Conservation (phyloP, 1,140 invertebrate genomes). For the Venturia canescens region DNA sequence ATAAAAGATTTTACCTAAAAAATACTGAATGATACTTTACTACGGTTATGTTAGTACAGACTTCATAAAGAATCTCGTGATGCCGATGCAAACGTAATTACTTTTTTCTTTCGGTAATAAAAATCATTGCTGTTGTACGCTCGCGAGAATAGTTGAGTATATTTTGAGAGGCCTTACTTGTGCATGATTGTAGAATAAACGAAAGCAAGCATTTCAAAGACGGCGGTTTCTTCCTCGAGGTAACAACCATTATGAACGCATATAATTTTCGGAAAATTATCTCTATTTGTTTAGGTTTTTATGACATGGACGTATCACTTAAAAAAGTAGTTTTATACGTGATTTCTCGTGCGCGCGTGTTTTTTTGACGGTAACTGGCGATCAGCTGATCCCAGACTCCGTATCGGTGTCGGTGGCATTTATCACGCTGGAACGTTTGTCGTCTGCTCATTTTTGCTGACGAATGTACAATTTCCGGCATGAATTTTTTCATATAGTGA, state of each 20-base stretch:
- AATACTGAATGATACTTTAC: slow-evolving; percentile 1
- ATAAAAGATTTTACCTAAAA: too few species aligned
- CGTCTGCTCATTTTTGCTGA: background rate
- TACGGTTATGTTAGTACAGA: too few species aligned
- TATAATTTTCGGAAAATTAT: background rate
- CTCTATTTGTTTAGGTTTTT: background rate
- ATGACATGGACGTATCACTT: background rate
- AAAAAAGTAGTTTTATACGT: background rate
- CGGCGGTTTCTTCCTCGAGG: slow-evolving; percentile 46
- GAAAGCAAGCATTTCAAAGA: slow-evolving; percentile 52
- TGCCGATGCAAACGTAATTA: too few species aligned
- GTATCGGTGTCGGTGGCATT: too few species aligned
- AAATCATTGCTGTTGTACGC: background rate
- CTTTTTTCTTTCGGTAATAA: too few species aligned
- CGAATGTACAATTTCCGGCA: too few species aligned
- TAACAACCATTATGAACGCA: slow-evolving; percentile 48
- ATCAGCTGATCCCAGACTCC: background rate
- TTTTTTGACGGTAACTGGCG: background rate
- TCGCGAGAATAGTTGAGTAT: background rate
- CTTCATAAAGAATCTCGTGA: too few species aligned
- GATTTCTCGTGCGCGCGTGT: background rate
- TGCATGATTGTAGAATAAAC: slow-evolving; percentile 55
- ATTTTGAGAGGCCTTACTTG: slow-evolving; percentile 58
- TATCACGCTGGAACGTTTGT: background rate
- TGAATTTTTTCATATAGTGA: too few species aligned